Conservation (phyloP, 2,113 vertebrate genomes). For the Aplodontia rufa region DNA sequence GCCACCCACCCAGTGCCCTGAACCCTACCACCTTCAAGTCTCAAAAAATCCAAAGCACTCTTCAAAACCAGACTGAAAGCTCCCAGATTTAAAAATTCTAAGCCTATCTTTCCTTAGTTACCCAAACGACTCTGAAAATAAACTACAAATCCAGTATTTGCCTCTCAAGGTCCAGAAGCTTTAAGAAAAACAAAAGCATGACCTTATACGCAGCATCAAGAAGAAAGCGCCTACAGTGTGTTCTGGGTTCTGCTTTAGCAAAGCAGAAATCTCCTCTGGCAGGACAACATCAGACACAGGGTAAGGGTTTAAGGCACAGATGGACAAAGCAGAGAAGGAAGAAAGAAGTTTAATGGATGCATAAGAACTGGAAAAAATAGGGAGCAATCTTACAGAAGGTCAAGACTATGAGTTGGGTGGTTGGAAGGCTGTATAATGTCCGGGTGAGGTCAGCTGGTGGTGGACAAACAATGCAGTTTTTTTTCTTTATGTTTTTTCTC, state of each 20-base stretch:
- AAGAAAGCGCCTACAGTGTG: neutral
- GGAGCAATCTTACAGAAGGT: neutral
- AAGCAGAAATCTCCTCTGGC: neutral
- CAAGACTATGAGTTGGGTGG: neutral
- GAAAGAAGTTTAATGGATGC: neutral
- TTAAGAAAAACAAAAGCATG: neutral
- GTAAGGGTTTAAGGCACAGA: neutral
- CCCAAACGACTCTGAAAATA: neutral
- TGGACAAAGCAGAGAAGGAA: neutral
- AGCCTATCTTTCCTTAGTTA: neutral
- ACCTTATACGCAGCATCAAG: neutral
- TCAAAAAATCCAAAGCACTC: neutral
- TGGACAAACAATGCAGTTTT: neutral
- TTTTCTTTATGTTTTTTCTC: too few relatives aligned
- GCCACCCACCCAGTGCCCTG: neutral
- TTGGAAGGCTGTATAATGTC: neutral
- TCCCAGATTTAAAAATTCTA: neutral
- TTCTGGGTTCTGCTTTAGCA: neutral
- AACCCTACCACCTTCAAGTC: neutral
- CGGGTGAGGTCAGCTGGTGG: neutral
- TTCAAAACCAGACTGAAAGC: neutral
- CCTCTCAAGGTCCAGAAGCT: neutral
- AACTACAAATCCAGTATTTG: neutral
- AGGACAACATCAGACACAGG: neutral
- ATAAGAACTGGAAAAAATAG: neutral